A percentile compares a stretch with the other conserved stretches of the same genome.
Conservation (phyloP, 2,888 invertebrate genomes). For the Tubulanus polymorphus region DNA sequence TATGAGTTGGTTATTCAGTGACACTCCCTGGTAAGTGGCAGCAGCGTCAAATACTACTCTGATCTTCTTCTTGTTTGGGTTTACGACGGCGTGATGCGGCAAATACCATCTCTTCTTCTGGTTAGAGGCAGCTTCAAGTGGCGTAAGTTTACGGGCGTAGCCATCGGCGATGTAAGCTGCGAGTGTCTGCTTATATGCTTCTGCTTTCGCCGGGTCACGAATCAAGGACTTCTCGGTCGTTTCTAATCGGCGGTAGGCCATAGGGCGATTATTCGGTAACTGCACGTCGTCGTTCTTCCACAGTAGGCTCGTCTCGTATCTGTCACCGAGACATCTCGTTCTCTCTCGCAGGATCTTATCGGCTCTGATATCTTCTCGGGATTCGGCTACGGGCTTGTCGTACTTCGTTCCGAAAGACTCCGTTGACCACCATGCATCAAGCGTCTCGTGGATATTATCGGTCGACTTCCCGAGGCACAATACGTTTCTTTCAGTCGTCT, state of each 20-base stretch:
- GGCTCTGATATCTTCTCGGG: background rate
- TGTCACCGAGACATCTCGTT: background rate
- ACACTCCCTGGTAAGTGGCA: slow-evolving; percentile 11
- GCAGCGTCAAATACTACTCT: slow-evolving; percentile 24
- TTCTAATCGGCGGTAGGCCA: slow-evolving; percentile 1
- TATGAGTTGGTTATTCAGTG: slow-evolving; percentile 17
- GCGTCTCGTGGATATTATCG: background rate
- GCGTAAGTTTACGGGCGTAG: background rate
- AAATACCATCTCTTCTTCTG: slow-evolving; percentile 16
- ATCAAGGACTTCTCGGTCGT: background rate
- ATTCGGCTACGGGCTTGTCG: background rate
- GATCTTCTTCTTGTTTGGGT: slow-evolving; percentile 15
- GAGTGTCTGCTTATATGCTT: slow-evolving; percentile 1
- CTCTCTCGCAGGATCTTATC: background rate
- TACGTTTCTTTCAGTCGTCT: background rate
- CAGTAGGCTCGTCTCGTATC: background rate
- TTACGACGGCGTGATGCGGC: slow-evolving; percentile 21
- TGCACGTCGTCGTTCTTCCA: background rate
- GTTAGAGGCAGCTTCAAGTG: background rate
- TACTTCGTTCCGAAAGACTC: background rate
- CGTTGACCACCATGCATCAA: background rate
- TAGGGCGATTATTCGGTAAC: slow-evolving; percentile 1
- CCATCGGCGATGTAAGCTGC: slow-evolving; percentile 3
- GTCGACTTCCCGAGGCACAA: background rate
- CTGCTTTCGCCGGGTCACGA: background rate